Conservation (phyloP, 2,797 vertebrate genomes). For the Sparus aurata region DNA sequence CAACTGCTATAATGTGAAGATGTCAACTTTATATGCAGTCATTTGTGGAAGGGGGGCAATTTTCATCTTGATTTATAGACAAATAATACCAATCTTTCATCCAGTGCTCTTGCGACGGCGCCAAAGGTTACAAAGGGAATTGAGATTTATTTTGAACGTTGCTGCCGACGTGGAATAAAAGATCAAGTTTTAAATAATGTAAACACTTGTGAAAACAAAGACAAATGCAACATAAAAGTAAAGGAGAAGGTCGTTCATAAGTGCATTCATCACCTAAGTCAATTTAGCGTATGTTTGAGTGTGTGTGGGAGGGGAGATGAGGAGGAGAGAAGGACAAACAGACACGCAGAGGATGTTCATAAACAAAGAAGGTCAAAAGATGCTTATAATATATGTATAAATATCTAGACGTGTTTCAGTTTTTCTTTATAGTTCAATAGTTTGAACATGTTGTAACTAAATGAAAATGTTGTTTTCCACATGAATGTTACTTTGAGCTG, state of each 20-base stretch:
- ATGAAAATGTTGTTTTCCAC: neutral
- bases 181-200: constrained; percentile 78
- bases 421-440: too few species aligned
- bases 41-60: constrained; percentile 84
- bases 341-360: neutral
- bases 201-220: constrained; percentile 75
- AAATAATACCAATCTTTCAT: constrained; percentile 87
- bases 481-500: neutral
- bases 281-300: constrained; percentile 33
- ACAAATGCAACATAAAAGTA: constrained; percentile 72
- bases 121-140: constrained; percentile 88
- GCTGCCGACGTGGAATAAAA: constrained; percentile 79
- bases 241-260: constrained; percentile 68
- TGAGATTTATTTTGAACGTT: constrained; percentile 80
- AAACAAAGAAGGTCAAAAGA: neutral
- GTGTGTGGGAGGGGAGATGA: neutral
- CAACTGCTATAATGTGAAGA: constrained; percentile 84
- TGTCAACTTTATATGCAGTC: constrained; percentile 85
- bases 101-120: constrained; percentile 81
- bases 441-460: neutral
- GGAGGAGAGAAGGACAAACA: constrained; percentile 2
- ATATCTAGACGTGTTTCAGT: neutral
- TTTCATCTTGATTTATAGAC: constrained; percentile 89
- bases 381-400: neutral
- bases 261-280: constrained; percentile 58